Evolutionary conservation across 2,113 vertebrate genomes (phyloP).

Genomic region (Charadrius vociferus): DNA sequence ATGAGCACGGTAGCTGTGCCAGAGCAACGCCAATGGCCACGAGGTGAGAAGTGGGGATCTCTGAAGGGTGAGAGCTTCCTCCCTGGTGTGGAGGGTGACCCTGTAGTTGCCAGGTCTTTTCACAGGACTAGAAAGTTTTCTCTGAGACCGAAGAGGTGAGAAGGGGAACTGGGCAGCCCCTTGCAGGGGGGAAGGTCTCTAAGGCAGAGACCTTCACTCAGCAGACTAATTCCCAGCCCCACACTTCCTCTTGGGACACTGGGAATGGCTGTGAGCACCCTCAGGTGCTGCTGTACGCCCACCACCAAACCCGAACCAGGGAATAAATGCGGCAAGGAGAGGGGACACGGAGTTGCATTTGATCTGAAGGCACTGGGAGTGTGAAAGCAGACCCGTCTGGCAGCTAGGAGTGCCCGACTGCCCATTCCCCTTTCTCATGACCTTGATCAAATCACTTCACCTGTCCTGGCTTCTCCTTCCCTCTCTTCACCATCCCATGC

Average conservation of each 20-base stretch:
- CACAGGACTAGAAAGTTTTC: background rate
- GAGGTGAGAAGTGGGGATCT: background rate
- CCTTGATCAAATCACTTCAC: background rate
- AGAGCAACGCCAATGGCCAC: background rate
- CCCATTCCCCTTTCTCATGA: background rate
- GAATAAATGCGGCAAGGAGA: background rate
- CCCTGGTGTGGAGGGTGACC: background rate
- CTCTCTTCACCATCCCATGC: background rate
- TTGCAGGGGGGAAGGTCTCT: background rate
- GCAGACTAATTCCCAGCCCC: background rate
- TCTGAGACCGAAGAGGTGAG: background rate
- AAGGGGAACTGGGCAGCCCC: background rate
- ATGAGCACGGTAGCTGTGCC: rapidly evolving
- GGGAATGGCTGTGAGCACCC: background rate
- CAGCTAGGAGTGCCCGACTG: background rate
- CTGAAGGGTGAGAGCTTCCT: background rate
- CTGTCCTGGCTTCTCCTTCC: rapidly evolving
- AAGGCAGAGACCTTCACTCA: background rate
- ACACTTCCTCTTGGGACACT: background rate
- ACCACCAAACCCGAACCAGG: background rate
- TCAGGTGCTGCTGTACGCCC: rapidly evolving
- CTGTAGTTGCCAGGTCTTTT: background rate
- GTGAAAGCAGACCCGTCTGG: background rate
- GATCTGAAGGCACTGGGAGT: background rate
- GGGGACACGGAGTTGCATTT: rapidly evolving